Base-by-base conservation (phyloP, 2,888 invertebrate species). In the Frankliniella intonsa region DNA sequence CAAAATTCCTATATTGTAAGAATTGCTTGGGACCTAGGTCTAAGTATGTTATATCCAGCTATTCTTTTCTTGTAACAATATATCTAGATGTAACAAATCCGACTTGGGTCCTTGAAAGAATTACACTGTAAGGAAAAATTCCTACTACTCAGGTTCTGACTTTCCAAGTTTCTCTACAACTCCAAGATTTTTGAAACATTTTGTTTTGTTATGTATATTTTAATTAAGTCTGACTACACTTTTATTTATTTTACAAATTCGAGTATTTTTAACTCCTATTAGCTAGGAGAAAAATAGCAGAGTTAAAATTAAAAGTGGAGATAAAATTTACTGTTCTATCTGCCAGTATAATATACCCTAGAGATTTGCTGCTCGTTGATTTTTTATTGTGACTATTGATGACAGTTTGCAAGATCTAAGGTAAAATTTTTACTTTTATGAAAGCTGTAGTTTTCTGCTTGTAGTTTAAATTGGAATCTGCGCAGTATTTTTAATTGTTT, bases 391-490 rank as follows among this genome's bases (percentile, higher is more conserved):
- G 38, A 38, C 38, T 38, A 38, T 38, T n/a, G n/a, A n/a, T n/a
- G n/a, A n/a, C n/a, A n/a, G n/a, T n/a, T n/a, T n/a, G n/a, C n/a
- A n/a, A n/a, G n/a, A 38, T 38, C 5, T 38, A 3, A 38, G 38
- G 38, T 38, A 38, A 38, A 38, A 5, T 3, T 3, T 38, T 38
- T 38, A 5, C 38, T 3, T 2, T 38, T 38, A 5, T 38, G 38
- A 84, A 7, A 51, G 25, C 55, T 81, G 76, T 38, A 79, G 38
- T 49, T 27, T 25, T 76, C 79, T 19, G 19, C 11, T 25, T 17
- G 12, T 51, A 62, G 65, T 27, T 55, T 51, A 11, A 50, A 81
- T 82, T 27, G 50, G 82, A 81, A 19, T 80, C 80, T 81, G 80
- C 80, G n/a, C n/a, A n/a, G n/a, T n/a, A 17, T 82, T 49, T 49